Evolutionary conservation across 1,140 invertebrate species (phyloP).

Genomic region (Drosophila repleta): DNA sequence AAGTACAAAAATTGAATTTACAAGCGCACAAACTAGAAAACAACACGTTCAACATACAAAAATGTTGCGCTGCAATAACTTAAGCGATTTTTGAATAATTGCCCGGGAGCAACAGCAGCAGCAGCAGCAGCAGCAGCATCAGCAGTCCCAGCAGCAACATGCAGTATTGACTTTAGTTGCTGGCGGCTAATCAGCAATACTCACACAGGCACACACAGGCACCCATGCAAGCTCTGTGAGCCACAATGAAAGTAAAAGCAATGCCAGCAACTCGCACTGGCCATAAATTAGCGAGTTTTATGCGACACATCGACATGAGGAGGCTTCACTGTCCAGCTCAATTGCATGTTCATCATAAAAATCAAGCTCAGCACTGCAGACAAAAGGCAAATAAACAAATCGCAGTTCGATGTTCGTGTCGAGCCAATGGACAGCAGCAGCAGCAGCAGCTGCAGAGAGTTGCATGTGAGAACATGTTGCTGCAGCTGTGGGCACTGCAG

Average conservation of each 20-base stretch:
- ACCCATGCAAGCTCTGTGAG: slow-evolving; percentile 37
- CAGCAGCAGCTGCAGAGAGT: not conserved
- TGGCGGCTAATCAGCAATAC: slow-evolving; percentile 42
- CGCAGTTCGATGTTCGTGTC: not conserved
- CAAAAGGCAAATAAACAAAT: slow-evolving; percentile 22
- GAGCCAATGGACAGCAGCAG: not conserved
- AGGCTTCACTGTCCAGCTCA: slow-evolving; percentile 16
- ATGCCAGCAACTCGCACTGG: slow-evolving; percentile 2
- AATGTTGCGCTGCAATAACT: slow-evolving; percentile 45
- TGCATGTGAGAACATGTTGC: not conserved
- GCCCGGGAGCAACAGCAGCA: slow-evolving; percentile 19
- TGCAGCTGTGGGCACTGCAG: not conserved
- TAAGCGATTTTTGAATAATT: slow-evolving; percentile 50
- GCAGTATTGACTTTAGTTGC: slow-evolving; percentile 31
- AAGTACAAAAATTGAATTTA: slow-evolving; percentile 22
- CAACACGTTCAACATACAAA: slow-evolving; percentile 49
- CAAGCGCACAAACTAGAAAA: slow-evolving; percentile 52
- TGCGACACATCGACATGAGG: slow-evolving; percentile 3
- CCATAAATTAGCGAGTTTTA: slow-evolving; percentile 43
- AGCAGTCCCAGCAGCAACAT: slow-evolving; percentile 35
- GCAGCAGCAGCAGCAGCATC: slow-evolving; percentile 7
- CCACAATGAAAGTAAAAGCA: slow-evolving; percentile 46
- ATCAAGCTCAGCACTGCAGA: not conserved
- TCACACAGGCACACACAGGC: slow-evolving; percentile 27
- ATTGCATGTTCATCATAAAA: slow-evolving; percentile 45